phyloP scores from a whole-genome alignment of 2,113 vertebrate species.

The Lethenteron reissneri region DNA sequence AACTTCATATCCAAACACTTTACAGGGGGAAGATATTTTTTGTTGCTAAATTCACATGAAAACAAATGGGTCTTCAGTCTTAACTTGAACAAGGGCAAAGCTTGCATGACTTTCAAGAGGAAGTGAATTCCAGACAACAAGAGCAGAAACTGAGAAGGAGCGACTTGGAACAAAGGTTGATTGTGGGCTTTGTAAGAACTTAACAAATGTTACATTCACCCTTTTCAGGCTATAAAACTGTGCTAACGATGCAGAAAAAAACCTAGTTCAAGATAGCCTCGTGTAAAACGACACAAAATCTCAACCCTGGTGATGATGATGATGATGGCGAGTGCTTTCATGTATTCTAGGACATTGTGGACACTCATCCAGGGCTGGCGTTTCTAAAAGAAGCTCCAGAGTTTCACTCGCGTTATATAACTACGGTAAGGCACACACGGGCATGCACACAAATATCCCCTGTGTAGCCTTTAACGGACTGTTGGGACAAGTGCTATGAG shows the following conservation, averaged over 20 bases:
- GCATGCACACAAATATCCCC: neutral
- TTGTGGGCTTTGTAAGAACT: neutral
- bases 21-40: too few species aligned
- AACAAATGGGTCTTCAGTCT: too few species aligned
- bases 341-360: conserved; percentile 60
- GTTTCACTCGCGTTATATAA: conserved; percentile 90
- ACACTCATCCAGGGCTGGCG: conserved; percentile 56
- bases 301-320: neutral
- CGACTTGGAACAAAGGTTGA: conserved; percentile 20
- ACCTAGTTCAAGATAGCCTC: neutral
- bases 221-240: too few species aligned
- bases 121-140: too few species aligned
- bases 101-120: too few species aligned
- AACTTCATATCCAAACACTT: too few species aligned
- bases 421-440: conserved; percentile 41
- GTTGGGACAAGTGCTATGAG: too few species aligned
- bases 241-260: neutral
- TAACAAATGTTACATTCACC: neutral
- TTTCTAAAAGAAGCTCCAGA: conserved; percentile 78
- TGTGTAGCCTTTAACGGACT: neutral
- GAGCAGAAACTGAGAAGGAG: conserved; percentile 1
- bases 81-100: too few species aligned
- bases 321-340: conserved; percentile 9
- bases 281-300: conserved; percentile 1
- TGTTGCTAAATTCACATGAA: too few species aligned